Conservation (phyloP, 92 coral and sea anemone species). For the Diadumene lineata region DNA sequence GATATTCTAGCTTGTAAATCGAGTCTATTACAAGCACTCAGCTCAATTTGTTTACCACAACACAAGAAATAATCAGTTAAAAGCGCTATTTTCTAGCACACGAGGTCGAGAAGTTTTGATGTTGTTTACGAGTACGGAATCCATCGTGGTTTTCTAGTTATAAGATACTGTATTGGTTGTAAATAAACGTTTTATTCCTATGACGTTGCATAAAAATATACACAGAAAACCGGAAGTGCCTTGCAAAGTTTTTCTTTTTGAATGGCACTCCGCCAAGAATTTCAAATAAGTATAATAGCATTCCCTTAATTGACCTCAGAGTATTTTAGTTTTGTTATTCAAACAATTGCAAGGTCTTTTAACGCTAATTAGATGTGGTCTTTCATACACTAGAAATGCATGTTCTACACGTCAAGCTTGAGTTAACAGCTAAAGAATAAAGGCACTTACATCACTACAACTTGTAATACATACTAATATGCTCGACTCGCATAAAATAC, state of each 20-base stretch:
- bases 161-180: not conserved
- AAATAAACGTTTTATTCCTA: constrained; percentile 6
- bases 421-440: not conserved
- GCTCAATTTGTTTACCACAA: not conserved
- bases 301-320: constrained; percentile 8
- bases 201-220: constrained; percentile 20
- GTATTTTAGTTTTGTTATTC: not conserved
- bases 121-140: no score
- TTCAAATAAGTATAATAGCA: constrained; percentile 22
- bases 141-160: not conserved
- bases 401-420: constrained; percentile 6
- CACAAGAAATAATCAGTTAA: not conserved
- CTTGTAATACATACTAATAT: not conserved
- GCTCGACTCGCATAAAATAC: not conserved
- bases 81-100: not conserved
- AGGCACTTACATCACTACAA: constrained; percentile 9
- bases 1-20: not conserved
- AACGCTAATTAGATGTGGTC: not conserved
- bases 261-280: constrained; percentile 40
- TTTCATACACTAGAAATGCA: not conserved
- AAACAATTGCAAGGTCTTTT: not conserved
- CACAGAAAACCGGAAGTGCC: constrained; percentile 42
- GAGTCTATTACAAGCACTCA: not conserved
- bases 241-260: constrained; percentile 25
- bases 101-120: not conserved